A percentile compares a stretch with the other conserved stretches of the same genome.
Conservation (phyloP, 1,140 invertebrate genomes). For the Whitmania pigra region DNA sequence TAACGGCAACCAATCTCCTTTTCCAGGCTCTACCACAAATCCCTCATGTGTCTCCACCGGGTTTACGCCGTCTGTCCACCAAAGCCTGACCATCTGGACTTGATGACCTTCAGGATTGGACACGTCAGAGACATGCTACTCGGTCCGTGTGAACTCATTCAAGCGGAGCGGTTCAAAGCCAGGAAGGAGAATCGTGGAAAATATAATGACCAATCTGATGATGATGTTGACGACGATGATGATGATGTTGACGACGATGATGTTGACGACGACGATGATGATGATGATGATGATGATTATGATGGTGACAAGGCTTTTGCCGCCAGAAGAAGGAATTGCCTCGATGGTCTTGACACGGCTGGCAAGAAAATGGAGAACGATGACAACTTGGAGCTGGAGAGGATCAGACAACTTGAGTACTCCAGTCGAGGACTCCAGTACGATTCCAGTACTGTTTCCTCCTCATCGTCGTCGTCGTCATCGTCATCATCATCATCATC, state of each 20-base stretch:
- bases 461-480: background rate
- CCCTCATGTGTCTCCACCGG: background rate
- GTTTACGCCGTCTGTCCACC: background rate
- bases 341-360: background rate
- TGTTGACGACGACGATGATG: constrained; percentile 21
- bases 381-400: background rate
- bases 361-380: background rate
- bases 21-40: background rate
- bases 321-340: background rate
- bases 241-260: constrained; percentile 20
- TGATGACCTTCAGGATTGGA: background rate
- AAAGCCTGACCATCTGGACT: background rate
- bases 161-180: background rate
- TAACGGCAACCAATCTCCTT: background rate
- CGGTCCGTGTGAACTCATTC: background rate
- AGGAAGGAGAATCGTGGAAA: constrained; percentile 4
- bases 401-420: background rate
- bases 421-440: background rate
- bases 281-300: constrained; percentile 24
- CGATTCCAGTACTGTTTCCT: background rate
- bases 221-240: constrained; percentile 16
- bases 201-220: background rate
- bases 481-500: background rate
- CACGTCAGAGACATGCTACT: background rate
- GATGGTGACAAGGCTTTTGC: constrained; percentile 13